Evolutionary conservation across 2,113 vertebrate species (phyloP), one percentile per base, ranked within the genome.

Genomic region (Melanotaenia duboulayi): DNA sequence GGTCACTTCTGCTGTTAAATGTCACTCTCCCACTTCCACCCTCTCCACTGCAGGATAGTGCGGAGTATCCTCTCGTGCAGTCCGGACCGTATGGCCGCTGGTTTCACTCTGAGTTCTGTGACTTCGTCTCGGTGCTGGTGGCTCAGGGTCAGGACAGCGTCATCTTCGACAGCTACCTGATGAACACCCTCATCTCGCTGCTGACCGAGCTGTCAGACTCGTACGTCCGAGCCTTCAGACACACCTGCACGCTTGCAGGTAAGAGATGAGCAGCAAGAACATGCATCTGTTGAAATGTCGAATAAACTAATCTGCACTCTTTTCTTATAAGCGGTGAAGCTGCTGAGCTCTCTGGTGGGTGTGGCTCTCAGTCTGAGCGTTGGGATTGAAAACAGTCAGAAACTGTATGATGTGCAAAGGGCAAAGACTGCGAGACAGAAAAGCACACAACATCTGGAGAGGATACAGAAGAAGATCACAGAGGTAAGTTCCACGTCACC

Each of bases 191-290:
- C 60, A 95, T 97, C 80, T 96, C 96, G 0, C 91, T 98, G 81
- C 94, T 98, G 46, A 93, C 95, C 0, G 95, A 96, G 71, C 92
- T 97, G 70, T 95, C 96, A 0, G 91, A 96, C 86, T 98, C 96
- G 0, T 87, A 85, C 40, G 86, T 97, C 23, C 93, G 95, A 35
- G 96, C 96, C 0, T 97, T 97, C 84, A 93, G 96, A 70, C 97
- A 97, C 91, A 97, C 97, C n/a, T 96, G 96, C 83, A 96, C 96
- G 8, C 94, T 98, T 13, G 95, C 96, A 91, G 96, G 96, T 97
- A 90, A 86, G 69, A 19, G 32, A 11, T 0, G 13, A 14, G 32
- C 5, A 3, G 24, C 3, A 19, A 1, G 17, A 10, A 58, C 13
- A 20, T 0, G n/a, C 22, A 54, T 0, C 8, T 23, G 20, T 23